Base-by-base conservation (phyloP, 2,113 vertebrate species). In the Calcarius ornatus region DNA sequence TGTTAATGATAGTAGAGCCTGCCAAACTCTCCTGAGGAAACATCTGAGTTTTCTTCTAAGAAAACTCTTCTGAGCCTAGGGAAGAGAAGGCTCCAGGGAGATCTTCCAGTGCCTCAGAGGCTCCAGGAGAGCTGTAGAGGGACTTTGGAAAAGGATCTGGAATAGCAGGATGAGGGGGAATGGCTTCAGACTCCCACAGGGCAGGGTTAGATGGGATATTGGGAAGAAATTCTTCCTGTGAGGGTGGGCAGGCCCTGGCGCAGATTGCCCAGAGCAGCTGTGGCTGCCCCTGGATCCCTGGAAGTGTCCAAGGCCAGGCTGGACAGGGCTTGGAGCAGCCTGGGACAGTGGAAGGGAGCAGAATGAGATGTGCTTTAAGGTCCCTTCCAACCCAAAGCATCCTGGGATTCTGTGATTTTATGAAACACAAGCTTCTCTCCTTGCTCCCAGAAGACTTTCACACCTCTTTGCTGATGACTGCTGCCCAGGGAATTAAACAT, bases 241-340 rank as follows among this genome's bases (percentile, higher is more conserved):
- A 47, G 17, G 20, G 9, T 54, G 30, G 4, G 0, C 6, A 69
- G 31, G 21, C 30, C 30, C 47, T 61, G n/a, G 30, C 40, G 69
- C 5, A 2, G 2, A 25, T 0, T 68, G 6, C 17, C 47, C n/a
- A 69, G n/a, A 54, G 61, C 5, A 82, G 25, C 30, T 82, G n/a
- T 47, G 40, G 9, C 54, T 82, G 20, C 11, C 38, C 30, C 11
- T 65, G 60, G 15, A 31, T 53, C 13, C 30, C n/a, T 76, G 40
- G 21, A 1, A 82, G 21, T 48, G 47, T 23, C 25, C 70, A 61
- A 42, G 47, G 40, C 25, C 47, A 35, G n/a, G 30, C 1, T 75
- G 61, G 28, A 6, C 0, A 0, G 24, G 30, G 0, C 21, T 54
- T 40, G n/a, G 40, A 47, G 12, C 30, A 21, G 0, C 30, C 17